Evolutionary conservation across 2,888 invertebrate species (phyloP), one percentile per base, ranked within the genome.

Genomic region (Cerastis leucographa): DNA sequence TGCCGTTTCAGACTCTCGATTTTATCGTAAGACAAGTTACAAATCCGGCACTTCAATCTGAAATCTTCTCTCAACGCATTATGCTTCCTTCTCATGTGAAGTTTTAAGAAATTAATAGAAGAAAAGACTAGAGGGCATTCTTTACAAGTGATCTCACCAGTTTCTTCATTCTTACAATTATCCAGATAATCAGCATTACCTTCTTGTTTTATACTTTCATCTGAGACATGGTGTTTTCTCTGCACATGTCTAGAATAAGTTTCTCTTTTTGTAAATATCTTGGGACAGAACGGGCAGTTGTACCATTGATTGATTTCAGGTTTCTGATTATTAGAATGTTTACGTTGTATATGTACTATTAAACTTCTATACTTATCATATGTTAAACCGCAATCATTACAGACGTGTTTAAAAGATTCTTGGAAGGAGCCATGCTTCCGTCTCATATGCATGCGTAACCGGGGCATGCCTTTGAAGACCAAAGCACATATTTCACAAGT

Each of bases 1-100:
- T 96, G 96, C 8, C 96, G 89, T 83, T 96, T 96, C 2, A 96
- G 89, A 81, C 96, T 96, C 71, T 96, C 96, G n/a, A 95, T 92
- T 86, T 95, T 96, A 76, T 96, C 93, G 65, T 96, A 96, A 0
- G 96, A 96, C n/a, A 96, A 87, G 78, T 94, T 94, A 80, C 96
- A 96, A 76, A 96, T 93, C 69, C 92, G 93, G 84, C 96, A 96
- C 84, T 96, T 96, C 62, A 96, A 89, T 80, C 94, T 91, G 75
- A 95, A 96, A 71, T 95, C 91, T 7, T 96, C 94, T 71, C 90
- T 91, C 46, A 95, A 85, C 0, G 94, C 95, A 49, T 96, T 96
- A 80, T 96, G 96, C 71, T 95, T 96, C 44, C 96, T 86, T 76
- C 95, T 92, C 96, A 96, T 95, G 67, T 96, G 96, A 2, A 96